phyloP scores from a whole-genome alignment of 2,113 vertebrate species.

The Acanthisitta chloris region DNA sequence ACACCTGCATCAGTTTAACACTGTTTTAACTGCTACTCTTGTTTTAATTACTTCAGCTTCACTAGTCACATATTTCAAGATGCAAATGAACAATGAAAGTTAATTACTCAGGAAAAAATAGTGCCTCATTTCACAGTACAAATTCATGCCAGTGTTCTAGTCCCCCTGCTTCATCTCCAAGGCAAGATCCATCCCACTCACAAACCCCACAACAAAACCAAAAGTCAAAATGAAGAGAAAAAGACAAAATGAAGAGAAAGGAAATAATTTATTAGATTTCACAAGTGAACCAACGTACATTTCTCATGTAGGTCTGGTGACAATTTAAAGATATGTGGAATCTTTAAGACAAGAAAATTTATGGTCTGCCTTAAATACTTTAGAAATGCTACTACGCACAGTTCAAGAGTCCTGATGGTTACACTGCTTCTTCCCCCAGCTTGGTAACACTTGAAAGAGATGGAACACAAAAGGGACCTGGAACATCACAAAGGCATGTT shows the following conservation, averaged over 20 bases:
- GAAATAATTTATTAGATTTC: slow-evolving; percentile 76
- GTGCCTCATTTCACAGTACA: background rate
- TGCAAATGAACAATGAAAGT: background rate
- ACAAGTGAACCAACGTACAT: slow-evolving; percentile 27
- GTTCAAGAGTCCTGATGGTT: slow-evolving; percentile 61
- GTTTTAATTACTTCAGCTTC: background rate
- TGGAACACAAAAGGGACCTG: slow-evolving; percentile 75
- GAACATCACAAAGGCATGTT: slow-evolving; percentile 73
- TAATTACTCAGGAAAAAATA: background rate
- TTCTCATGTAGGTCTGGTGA: background rate
- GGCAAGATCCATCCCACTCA: background rate
- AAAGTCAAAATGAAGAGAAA: background rate
- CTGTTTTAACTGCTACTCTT: background rate
- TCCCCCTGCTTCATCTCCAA: background rate
- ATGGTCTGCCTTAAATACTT: slow-evolving; percentile 51
- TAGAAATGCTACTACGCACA: slow-evolving; percentile 71
- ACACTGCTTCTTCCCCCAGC: slow-evolving; percentile 57
- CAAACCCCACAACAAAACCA: background rate
- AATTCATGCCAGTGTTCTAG: background rate
- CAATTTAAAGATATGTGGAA: slow-evolving; percentile 30
- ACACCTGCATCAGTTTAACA: background rate
- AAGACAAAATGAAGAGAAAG: slow-evolving; percentile 13
- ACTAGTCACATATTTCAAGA: background rate
- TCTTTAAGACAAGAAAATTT: background rate
- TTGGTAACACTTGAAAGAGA: slow-evolving; percentile 62